These are phyloP conservation scores for Caiman crocodilus DNA, from an alignment of 2,797 vertebrate species.

Conservation along the genomic window DNA sequence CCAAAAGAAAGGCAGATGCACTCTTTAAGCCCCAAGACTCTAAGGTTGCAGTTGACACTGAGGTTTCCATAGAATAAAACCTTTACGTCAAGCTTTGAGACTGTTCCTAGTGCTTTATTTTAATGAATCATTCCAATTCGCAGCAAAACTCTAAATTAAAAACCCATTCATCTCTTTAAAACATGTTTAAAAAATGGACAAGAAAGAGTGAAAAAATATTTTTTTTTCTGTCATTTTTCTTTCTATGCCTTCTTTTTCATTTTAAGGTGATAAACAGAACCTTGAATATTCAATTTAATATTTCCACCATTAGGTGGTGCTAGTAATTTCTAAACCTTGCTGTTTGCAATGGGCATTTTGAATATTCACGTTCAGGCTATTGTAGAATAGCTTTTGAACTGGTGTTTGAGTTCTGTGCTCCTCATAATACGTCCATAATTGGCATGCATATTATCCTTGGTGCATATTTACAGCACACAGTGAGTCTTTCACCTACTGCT, in stretches of 20 bases:
- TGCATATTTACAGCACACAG: background rate
- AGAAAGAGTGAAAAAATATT: accelerated
- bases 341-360: background rate
- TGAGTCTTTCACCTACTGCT: background rate
- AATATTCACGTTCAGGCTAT: background rate
- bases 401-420: background rate
- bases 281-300: background rate
- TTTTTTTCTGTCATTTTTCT: background rate
- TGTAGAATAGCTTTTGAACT: background rate
- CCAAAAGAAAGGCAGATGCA: background rate
- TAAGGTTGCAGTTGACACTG: background rate
- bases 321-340: background rate
- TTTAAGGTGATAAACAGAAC: accelerated
- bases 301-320: background rate
- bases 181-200: background rate
- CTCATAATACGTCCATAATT: background rate
- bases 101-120: background rate
- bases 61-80: background rate
- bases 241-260: background rate
- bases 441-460: background rate
- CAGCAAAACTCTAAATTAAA: background rate
- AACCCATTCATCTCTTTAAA: too few relatives aligned
- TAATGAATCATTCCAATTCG: background rate
- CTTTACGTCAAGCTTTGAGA: background rate
- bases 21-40: background rate